Conservation (phyloP, 1,140 invertebrate species). For the Zophobas atratus region DNA sequence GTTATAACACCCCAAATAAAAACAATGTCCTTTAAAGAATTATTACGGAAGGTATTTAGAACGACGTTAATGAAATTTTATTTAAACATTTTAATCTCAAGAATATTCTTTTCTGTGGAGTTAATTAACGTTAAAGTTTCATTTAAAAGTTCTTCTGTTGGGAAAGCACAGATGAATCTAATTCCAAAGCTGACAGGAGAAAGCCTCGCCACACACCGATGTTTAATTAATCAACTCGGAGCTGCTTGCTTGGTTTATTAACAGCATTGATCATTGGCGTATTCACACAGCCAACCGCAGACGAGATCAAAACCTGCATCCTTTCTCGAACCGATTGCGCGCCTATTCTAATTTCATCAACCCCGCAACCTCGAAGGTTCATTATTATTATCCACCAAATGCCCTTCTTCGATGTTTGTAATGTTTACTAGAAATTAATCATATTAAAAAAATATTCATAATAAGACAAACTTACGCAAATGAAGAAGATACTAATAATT, state of each 20-base stretch:
- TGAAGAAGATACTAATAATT: too few relatives aligned
- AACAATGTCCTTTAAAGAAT: too few relatives aligned
- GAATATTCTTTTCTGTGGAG: constrained; percentile 6
- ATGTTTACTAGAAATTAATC: too few relatives aligned
- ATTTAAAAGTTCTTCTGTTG: constrained; percentile 46
- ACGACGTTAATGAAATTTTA: too few relatives aligned
- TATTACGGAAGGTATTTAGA: too few relatives aligned
- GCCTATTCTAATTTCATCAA: constrained; percentile 39
- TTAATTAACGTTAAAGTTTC: constrained; percentile 47
- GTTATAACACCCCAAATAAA: too few relatives aligned
- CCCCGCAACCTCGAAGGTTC: constrained; percentile 25
- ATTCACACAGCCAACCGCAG: constrained; percentile 65
- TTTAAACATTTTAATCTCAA: neutral
- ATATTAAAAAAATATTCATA: too few relatives aligned
- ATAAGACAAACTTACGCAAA: too few relatives aligned
- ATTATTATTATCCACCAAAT: constrained; percentile 50
- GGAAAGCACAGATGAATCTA: constrained; percentile 41
- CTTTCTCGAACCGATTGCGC: constrained; percentile 70
- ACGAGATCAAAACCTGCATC: constrained; percentile 64
- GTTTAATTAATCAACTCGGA: constrained; percentile 67
- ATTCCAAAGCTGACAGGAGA: constrained; percentile 54
- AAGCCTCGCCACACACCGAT: constrained; percentile 63
- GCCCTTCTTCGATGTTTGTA: neutral
- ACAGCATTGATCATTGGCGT: constrained; percentile 67
- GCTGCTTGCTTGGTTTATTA: constrained; percentile 65